phyloP scores from a whole-genome alignment of 2,113 vertebrate species.

The Isichthys henryi region DNA sequence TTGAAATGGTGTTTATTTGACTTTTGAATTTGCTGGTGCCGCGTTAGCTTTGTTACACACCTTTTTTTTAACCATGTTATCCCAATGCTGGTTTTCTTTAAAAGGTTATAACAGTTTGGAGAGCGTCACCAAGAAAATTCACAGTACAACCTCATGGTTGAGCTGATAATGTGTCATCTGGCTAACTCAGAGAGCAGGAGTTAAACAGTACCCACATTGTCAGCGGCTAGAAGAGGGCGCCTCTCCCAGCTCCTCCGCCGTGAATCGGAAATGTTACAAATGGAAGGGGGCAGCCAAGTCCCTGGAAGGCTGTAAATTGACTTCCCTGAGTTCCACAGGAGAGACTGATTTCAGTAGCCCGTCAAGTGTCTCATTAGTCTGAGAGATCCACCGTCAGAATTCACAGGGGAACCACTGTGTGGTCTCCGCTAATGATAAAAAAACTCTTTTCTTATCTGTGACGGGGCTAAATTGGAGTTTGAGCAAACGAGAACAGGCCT shows the following conservation, averaged over 20 bases:
- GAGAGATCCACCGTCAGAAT: not conserved
- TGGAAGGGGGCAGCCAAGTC: not conserved
- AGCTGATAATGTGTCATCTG: not conserved
- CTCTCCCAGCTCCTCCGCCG: not conserved
- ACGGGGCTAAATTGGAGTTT: not conserved
- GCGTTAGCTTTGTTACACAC: not conserved
- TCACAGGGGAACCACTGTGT: not conserved
- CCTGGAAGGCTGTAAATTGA: not conserved
- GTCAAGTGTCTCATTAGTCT: conserved; percentile 23
- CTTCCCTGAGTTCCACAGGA: not conserved
- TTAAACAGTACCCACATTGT: not conserved
- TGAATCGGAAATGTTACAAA: conserved; percentile 7
- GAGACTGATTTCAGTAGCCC: not conserved
- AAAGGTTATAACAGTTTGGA: not conserved
- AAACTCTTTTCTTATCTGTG: not conserved
- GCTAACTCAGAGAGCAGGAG: not conserved
- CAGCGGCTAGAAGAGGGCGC: not conserved
- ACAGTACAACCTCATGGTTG: not conserved
- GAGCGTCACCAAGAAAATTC: not conserved
- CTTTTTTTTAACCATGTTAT: not conserved
- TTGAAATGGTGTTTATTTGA: not conserved
- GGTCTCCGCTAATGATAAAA: not conserved
- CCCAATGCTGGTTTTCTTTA: not conserved
- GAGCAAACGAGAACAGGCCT: conserved; percentile 11
- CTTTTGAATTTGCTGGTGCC: not conserved